Conservation (phyloP, 2,113 vertebrate species). For the Acinonyx jubatus region DNA sequence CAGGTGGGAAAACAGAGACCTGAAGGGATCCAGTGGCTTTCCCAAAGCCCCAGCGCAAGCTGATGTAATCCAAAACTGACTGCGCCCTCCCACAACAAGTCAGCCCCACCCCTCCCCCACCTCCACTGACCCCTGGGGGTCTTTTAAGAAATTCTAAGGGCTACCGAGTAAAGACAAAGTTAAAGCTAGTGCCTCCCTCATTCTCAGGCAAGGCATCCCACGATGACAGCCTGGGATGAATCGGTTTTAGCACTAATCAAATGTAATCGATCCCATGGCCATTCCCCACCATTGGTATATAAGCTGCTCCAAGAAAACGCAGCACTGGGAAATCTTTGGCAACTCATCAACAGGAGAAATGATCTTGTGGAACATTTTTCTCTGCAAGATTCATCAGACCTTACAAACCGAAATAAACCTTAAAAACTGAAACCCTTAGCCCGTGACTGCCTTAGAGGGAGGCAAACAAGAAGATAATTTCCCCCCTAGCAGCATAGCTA, state of each 20-base stretch:
- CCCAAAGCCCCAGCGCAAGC: background rate
- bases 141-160: background rate
- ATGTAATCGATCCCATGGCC: rapidly evolving
- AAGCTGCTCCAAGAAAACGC: background rate
- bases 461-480: background rate
- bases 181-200: background rate
- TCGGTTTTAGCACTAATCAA: background rate
- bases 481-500: background rate
- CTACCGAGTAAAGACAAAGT: background rate
- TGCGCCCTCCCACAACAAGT: background rate
- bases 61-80: too few relatives aligned
- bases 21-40: background rate
- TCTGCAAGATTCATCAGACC: background rate
- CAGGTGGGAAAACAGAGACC: background rate
- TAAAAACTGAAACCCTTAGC: background rate
- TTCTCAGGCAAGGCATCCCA: background rate
- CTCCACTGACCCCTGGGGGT: too few relatives aligned
- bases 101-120: background rate
- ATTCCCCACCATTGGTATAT: background rate
- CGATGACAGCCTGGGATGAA: background rate
- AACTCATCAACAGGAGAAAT: background rate
- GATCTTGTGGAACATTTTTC: background rate
- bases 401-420: background rate
- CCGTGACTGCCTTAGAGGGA: background rate
- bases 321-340: background rate